phyloP scores from a whole-genome alignment of 2,888 invertebrate genomes.

The Tryphoninae sp. region DNA sequence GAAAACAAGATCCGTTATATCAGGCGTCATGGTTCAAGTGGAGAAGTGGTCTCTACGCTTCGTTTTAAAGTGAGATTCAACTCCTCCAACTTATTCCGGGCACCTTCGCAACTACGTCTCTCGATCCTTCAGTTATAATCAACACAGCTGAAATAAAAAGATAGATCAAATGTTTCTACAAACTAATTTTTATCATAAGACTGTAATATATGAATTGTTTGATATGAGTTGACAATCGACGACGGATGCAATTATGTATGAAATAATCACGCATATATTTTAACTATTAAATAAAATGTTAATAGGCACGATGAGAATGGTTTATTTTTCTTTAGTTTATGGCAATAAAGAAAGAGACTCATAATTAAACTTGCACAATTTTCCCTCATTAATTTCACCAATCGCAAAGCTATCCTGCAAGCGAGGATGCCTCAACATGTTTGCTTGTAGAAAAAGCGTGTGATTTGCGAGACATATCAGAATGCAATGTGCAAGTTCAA shows the following conservation, averaged over 20 bases:
- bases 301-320: slow-evolving; percentile 18
- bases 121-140: slow-evolving; percentile 49
- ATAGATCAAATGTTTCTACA: not conserved
- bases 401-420: too few species aligned
- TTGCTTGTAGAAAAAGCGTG: too few species aligned
- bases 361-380: too few species aligned
- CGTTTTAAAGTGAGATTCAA: slow-evolving; percentile 87
- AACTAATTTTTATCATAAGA: not conserved
- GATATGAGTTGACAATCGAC: slow-evolving; percentile 37
- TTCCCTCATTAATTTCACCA: too few species aligned
- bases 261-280: slow-evolving; percentile 20
- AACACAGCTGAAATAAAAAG: slow-evolving; percentile 14
- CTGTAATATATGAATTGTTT: not conserved
- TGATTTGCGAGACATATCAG: too few species aligned
- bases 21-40: slow-evolving; percentile 83
- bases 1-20: slow-evolving; percentile 1
- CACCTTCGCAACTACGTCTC: slow-evolving; percentile 65
- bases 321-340: slow-evolving; percentile 6
- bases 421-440: too few species aligned
- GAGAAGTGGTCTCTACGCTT: slow-evolving; percentile 87
- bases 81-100: slow-evolving; percentile 88
- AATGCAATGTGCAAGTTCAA: too few species aligned
- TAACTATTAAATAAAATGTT: slow-evolving; percentile 15
- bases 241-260: slow-evolving; percentile 52
- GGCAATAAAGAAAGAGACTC: slow-evolving; percentile 1